Conservation (phyloP, 2,797 vertebrate genomes). For the Argentina silus region DNA sequence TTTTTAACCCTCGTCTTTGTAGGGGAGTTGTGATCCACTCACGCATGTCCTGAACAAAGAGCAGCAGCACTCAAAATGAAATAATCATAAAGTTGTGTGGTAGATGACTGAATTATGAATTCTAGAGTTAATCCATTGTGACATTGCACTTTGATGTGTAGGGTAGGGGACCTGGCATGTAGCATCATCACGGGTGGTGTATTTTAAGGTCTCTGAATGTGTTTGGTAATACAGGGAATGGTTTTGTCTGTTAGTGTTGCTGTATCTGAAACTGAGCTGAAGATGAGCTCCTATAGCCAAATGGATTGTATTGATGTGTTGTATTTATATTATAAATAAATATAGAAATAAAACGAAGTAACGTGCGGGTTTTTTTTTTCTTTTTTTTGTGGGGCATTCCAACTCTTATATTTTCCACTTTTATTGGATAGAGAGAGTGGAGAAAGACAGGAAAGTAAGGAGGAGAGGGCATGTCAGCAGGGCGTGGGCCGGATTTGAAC, state of each 20-base stretch:
- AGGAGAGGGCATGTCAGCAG: too few relatives aligned
- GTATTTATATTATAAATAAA: conserved; percentile 77
- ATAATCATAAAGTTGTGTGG: conserved; percentile 76
- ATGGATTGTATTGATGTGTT: conserved; percentile 74
- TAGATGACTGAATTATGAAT: conserved; percentile 69
- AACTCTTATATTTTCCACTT: too few relatives aligned
- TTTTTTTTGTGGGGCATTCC: neutral
- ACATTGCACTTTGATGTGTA: conserved; percentile 99
- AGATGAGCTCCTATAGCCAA: conserved; percentile 73
- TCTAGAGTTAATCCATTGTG: conserved; percentile 93
- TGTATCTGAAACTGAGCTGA: conserved; percentile 72
- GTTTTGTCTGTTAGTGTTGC: conserved; percentile 81
- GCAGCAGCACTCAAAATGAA: conserved; percentile 79
- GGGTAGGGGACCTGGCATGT: conserved; percentile 94
- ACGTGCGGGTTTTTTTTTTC: conserved; percentile 48
- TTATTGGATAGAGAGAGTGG: too few relatives aligned
- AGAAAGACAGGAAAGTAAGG: too few relatives aligned
- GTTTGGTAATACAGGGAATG: conserved; percentile 94
- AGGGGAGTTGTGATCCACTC: conserved; percentile 80
- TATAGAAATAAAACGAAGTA: conserved; percentile 63
- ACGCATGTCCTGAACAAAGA: conserved; percentile 71
- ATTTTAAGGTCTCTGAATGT: conserved; percentile 90
- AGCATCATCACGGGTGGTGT: conserved; percentile 92
- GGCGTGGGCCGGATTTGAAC: too few relatives aligned
- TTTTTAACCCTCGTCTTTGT: conserved; percentile 64